Evolutionary conservation across 1,140 invertebrate species (phyloP).

Genomic region (Dolichoris vasculosae): DNA sequence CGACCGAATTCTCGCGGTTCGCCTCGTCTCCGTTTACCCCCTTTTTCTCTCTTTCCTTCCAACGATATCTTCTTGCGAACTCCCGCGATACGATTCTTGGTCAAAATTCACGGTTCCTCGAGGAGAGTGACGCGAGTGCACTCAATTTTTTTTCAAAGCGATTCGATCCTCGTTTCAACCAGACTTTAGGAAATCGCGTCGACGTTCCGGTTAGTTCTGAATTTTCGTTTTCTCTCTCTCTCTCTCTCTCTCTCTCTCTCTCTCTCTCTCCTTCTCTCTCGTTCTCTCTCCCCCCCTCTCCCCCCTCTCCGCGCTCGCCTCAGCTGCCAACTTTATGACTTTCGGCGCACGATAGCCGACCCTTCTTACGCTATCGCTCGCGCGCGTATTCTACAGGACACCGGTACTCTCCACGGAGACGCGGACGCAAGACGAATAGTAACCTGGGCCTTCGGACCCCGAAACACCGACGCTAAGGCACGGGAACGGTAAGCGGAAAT

Average conservation of each 20-base stretch:
- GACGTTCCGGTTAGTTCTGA: background rate
- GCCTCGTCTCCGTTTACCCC: background rate
- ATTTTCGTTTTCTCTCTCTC: background rate
- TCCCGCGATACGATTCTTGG: background rate
- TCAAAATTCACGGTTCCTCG: background rate
- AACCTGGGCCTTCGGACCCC: background rate
- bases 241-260: background rate
- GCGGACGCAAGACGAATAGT: background rate
- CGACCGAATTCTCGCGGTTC: conserved; percentile 8
- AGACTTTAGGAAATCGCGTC: background rate
- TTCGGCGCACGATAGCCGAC: background rate
- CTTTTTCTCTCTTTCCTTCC: conserved; percentile 14
- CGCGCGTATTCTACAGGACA: background rate
- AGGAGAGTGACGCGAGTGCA: background rate
- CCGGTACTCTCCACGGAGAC: no score
- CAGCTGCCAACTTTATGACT: background rate
- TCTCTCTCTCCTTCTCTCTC: background rate
- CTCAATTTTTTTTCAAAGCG: background rate
- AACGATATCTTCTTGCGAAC: background rate
- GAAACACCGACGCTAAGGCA: background rate
- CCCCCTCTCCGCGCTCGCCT: background rate
- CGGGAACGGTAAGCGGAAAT: no score
- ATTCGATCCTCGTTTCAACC: background rate
- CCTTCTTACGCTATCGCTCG: background rate
- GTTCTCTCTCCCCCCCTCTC: background rate